Evolutionary conservation across 2,797 vertebrate species (phyloP).

Genomic region (Neomorphus geoffroyi): DNA sequence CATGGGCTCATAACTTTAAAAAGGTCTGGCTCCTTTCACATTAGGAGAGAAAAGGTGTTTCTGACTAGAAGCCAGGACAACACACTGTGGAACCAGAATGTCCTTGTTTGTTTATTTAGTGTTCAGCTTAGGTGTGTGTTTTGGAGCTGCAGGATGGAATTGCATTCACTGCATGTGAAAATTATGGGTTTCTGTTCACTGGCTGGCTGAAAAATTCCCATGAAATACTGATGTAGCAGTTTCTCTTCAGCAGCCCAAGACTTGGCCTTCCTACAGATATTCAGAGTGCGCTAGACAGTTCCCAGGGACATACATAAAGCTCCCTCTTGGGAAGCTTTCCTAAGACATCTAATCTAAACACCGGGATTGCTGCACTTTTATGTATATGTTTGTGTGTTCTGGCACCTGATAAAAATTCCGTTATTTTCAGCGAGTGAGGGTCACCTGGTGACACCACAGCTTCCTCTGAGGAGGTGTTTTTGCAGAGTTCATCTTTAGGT

Average conservation of each 20-base stretch:
- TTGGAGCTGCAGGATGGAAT: neutral
- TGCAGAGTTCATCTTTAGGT: slow-evolving; percentile 34
- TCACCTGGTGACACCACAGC: slow-evolving; percentile 27
- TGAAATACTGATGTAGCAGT: neutral
- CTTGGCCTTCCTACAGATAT: neutral
- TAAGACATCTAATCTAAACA: slow-evolving; percentile 52
- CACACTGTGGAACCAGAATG: neutral
- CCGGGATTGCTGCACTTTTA: neutral
- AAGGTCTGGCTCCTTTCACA: neutral
- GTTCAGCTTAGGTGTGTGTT: neutral
- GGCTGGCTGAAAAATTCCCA: neutral
- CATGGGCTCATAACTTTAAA: neutral
- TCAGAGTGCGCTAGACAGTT: neutral
- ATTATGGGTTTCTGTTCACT: neutral
- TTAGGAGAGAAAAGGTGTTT: neutral
- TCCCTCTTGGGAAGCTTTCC: neutral
- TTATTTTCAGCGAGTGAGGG: neutral
- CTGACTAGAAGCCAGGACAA: neutral
- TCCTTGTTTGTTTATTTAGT: neutral
- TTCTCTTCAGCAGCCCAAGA: neutral
- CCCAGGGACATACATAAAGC: neutral
- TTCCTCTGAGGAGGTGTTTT: neutral
- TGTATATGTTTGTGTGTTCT: slow-evolving; percentile 47
- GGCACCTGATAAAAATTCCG: slow-evolving; percentile 56
- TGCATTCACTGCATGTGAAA: neutral